Evolutionary conservation across 2,797 vertebrate species (phyloP), one percentile per base, ranked within the genome.

Genomic region (Forpus xanthops): DNA sequence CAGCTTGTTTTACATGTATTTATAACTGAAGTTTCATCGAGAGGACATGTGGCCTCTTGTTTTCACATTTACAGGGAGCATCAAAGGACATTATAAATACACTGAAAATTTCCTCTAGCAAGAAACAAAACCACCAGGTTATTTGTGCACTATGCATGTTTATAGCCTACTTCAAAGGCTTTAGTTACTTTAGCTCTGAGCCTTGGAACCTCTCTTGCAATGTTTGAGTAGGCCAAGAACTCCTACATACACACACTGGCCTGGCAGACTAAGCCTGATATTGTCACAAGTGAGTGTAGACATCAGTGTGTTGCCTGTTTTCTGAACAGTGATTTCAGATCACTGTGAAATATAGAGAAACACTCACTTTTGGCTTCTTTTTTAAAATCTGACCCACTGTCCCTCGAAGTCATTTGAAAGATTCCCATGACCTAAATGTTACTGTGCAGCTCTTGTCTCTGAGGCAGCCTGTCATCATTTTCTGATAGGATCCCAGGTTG

Each of bases 31-130:
- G 84, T 96, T 97, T 96, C 95, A 95, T 94, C 30, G 56, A 92
- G 92, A 95, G 90, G 61, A 93, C 95, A 30, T 94, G 89, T 90
- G 96, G 94, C 96, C 88, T 97, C 95, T 96, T 96, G 93, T 64
- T 94, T 81, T 81, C 76, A 95, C 86, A 96, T 97, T 92, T 96
- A 86, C 55, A 75, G 52, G 39, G 25, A 77, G 89, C 95, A 97
- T 97, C 97, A 97, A 97, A 97, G 87, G 44, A 67, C 80, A 85
- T 95, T 85, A 92, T 95, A 96, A 96, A 92, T 93, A 94, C 75
- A 86, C 72, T 77, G 89, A 96, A 92, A 94, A 94, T 94, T 95
- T 96, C 93, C 95, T 94, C 82, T 64, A 24, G 93, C 83, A 84
- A 95, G 85, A 96, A 95, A 68, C 66, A 87, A 84, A 94, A 67